Conservation (phyloP, 2,797 vertebrate species). For the Schizothorax lantsangensis region DNA sequence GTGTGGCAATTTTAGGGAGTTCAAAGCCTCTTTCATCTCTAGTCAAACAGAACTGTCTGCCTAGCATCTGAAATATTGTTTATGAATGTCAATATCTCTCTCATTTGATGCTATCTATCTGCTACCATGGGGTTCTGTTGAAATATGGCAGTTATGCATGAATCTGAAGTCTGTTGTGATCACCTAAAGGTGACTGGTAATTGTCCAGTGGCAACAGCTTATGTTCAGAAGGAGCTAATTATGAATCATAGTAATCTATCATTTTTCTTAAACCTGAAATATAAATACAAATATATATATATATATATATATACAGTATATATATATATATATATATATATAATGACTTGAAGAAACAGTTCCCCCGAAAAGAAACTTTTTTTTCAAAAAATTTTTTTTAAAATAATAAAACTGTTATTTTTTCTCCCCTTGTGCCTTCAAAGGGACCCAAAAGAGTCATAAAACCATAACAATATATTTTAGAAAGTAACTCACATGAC, state of each 20-base stretch:
- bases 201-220: conserved; percentile 3
- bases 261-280: neutral
- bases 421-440: neutral
- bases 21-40: conserved; percentile 48
- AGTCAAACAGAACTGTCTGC: conserved; percentile 18
- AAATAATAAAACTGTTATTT: no score
- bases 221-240: conserved; percentile 2
- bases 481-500: neutral
- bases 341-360: no score
- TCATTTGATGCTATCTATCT: neutral
- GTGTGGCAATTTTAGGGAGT: conserved; percentile 23
- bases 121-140: neutral
- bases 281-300: no score
- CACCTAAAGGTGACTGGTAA: neutral
- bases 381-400: no score
- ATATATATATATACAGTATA: no score
- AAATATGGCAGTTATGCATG: neutral
- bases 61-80: conserved; percentile 23
- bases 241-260: neutral
- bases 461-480: neutral
- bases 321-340: no score
- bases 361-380: no score
- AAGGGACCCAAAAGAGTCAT: neutral
- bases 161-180: conserved; percentile 7
- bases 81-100: conserved; percentile 28